Evolutionary conservation across 2,797 vertebrate genomes (phyloP).

Genomic region (Peromyscus aztecus): DNA sequence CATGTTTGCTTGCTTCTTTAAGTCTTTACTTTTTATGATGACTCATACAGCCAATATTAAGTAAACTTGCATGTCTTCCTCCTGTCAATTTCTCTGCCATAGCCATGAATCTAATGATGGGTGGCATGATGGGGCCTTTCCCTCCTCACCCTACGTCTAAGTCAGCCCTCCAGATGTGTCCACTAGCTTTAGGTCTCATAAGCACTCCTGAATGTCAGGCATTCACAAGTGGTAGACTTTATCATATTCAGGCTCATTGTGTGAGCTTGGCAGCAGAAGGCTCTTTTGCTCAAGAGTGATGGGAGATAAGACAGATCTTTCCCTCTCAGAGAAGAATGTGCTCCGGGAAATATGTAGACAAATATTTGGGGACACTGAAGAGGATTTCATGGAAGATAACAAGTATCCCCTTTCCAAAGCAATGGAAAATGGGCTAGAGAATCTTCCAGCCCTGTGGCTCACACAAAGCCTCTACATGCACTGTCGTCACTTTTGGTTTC

Average conservation of each 20-base stretch:
- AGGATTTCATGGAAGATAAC: not conserved
- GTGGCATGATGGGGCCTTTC: not conserved
- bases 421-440: constrained; percentile 27
- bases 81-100: not conserved
- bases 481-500: constrained; percentile 40
- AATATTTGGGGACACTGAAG: not conserved
- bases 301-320: constrained; percentile 57
- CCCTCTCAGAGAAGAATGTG: constrained; percentile 8
- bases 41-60: not conserved
- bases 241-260: not conserved
- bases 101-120: not conserved
- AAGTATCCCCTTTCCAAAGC: not conserved
- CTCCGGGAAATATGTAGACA: not conserved
- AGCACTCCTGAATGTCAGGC: not conserved
- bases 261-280: constrained; percentile 39
- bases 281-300: not conserved
- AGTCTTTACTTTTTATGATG: not conserved
- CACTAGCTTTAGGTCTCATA: not conserved
- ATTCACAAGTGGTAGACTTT: constrained; percentile 12
- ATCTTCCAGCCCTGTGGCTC: constrained; percentile 56
- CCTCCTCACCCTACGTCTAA: not conserved
- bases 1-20: not conserved
- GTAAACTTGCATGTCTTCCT: not conserved
- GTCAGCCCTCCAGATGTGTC: not conserved
- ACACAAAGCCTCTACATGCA: not conserved